phyloP scores from a whole-genome alignment of 2,888 invertebrate genomes.

The Sinodicranocentrus sp. region DNA sequence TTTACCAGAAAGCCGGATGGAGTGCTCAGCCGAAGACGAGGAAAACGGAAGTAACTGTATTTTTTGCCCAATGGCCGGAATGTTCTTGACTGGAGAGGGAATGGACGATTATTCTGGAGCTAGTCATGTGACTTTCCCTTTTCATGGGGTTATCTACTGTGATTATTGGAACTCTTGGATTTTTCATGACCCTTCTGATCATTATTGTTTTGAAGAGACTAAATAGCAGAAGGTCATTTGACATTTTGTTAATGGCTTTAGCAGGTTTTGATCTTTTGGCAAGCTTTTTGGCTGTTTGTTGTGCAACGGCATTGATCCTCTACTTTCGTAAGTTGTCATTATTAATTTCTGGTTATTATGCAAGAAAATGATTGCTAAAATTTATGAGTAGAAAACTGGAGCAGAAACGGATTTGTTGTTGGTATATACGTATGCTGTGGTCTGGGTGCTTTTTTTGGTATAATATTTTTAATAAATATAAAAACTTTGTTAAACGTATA shows the following conservation, averaged over 20 bases:
- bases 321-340: background rate
- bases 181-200: background rate
- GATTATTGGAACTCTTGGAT: background rate
- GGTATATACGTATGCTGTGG: background rate
- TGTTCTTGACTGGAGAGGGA: background rate
- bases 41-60: background rate
- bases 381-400: conserved; percentile 7
- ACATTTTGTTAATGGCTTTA: background rate
- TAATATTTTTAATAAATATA: too few relatives aligned
- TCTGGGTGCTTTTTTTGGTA: background rate
- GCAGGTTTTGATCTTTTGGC: background rate
- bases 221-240: background rate
- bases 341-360: background rate
- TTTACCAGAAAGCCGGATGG: background rate
- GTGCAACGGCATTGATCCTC: background rate
- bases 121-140: background rate
- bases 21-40: background rate
- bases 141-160: background rate
- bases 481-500: too few relatives aligned
- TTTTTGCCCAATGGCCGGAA: background rate
- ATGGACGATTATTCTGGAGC: background rate
- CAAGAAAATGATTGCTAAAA: background rate
- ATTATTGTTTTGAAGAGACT: background rate
- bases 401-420: background rate
- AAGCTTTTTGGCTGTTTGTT: background rate